Base-by-base conservation (phyloP, 2,113 vertebrate species). In the Etheostoma spectabile region DNA sequence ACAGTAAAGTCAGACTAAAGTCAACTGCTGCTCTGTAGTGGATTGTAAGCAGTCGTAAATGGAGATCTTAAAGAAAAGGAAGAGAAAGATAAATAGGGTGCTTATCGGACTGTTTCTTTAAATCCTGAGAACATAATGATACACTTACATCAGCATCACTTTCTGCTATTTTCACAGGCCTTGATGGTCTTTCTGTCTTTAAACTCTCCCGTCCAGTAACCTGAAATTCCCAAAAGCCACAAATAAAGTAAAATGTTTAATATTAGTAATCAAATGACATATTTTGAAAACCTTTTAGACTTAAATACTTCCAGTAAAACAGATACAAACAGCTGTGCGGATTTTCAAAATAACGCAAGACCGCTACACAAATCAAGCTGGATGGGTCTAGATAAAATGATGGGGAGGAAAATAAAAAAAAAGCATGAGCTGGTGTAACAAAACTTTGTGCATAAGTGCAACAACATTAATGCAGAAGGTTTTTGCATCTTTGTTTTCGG, bases 141-240 rank as follows among this genome's bases (percentile, higher is more conserved):
- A 80, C 64, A 98, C 98, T 98, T 91, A 99, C 98, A 74, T 99
- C 98, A 70, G 95, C 96, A 88, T 99, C 97, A 82, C 98, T 99
- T 91, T 99, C 98, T 8, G 97, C 98, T 72, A 99, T 97, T 95
- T 96, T 98, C 91, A 99, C 95, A 8, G 98, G 98, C 92, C 96
- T 96, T 24, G 95, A 86, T 69, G 95, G 93, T 93, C 96, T 95
- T 46, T 97, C 97, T 91, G 95, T 97, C 92, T 96, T 97, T 48
- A 97, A 84, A 0, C 90, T 90, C 86, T 99, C 98, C 76, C 96
- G 96, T 83, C 97, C 97, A 8, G 96, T 96, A 79, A 99, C 96
- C 98, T 99, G 89, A 92, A 91, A 90, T 86, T 70, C 10, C 85
- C 55, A 84, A 86, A 21, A 78, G 69, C 85, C 88, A 89, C 66